These are phyloP conservation scores for Xyliphius kryptos DNA, from an alignment of 2,113 vertebrate species.

Conservation along the genomic window DNA sequence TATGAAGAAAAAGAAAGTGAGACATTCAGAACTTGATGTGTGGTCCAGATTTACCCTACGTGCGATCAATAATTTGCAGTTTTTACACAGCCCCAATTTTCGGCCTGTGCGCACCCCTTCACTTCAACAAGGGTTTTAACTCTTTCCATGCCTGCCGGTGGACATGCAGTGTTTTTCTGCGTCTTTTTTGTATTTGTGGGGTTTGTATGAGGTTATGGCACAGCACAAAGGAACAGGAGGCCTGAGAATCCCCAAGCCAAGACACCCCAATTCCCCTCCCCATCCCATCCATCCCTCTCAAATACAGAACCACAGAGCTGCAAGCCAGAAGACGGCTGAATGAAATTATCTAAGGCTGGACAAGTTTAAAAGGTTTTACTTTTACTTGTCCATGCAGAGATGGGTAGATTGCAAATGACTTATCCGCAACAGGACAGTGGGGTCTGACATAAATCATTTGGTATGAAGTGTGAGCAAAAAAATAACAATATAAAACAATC, in stretches of 20 bases:
- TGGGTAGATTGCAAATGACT: conserved; percentile 65
- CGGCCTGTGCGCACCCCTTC: conserved; percentile 25
- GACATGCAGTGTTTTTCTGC: conserved; percentile 47
- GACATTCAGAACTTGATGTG: conserved; percentile 89
- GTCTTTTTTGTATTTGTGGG: conserved; percentile 64
- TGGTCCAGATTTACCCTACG: conserved; percentile 91
- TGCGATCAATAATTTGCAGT: conserved; percentile 31
- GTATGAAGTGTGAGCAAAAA: too few relatives aligned
- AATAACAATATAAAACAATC: too few relatives aligned
- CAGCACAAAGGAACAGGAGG: conserved; percentile 88
- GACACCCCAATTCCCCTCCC: too few relatives aligned
- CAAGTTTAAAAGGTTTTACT: conserved; percentile 96
- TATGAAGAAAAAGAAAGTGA: conserved; percentile 72
- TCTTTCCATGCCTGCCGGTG: conserved; percentile 74
- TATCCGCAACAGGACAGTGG: conserved; percentile 65
- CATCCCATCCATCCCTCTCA: too few relatives aligned
- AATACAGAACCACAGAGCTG: conserved; percentile 65
- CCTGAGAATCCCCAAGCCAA: conserved; percentile 96
- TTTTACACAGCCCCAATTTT: too few relatives aligned
- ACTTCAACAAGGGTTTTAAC: conserved; percentile 62
- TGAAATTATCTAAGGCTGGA: conserved; percentile 99
- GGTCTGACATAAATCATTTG: too few relatives aligned
- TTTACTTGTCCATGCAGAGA: conserved; percentile 62
- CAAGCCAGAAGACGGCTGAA: conserved; percentile 85
- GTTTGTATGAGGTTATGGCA: conserved; percentile 46